These are phyloP conservation scores for Graptemys geographica DNA, from an alignment of 2,797 vertebrate species.

Conservation along the genomic window DNA sequence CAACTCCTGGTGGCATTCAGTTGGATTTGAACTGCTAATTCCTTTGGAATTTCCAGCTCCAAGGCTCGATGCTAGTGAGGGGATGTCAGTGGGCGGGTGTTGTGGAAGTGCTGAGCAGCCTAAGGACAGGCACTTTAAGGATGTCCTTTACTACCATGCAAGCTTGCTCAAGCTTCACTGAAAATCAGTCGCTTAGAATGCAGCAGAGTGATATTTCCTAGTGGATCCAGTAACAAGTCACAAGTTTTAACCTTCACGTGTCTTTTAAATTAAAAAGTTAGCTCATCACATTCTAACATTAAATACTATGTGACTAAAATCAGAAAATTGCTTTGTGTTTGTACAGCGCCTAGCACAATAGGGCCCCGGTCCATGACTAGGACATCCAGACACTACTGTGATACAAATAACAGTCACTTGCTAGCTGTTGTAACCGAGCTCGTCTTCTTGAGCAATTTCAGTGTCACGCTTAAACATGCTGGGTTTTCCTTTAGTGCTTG, in stretches of 20 bases:
- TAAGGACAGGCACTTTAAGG: neutral
- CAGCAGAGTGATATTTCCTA: accelerated
- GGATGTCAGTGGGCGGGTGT: neutral
- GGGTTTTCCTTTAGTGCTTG: neutral
- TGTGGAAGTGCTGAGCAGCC: neutral
- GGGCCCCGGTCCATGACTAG: neutral
- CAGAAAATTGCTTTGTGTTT: neutral
- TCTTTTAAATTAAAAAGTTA: neutral
- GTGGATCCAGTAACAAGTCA: neutral
- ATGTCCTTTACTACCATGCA: neutral
- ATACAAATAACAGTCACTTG: neutral
- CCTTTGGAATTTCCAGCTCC: neutral
- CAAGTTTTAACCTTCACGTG: accelerated
- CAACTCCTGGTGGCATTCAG: neutral
- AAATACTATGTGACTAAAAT: neutral
- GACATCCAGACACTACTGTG: neutral
- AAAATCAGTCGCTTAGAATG: neutral
- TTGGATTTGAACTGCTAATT: neutral
- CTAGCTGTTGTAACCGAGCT: no score
- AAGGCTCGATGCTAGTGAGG: neutral
- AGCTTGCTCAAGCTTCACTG: neutral
- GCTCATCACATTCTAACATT: no score
- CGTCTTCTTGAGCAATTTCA: neutral
- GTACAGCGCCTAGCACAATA: neutral
- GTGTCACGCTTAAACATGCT: accelerated